These are phyloP conservation scores for Zele albiditarsus DNA, from an alignment of 2,888 invertebrate species.

Conservation along the genomic window DNA sequence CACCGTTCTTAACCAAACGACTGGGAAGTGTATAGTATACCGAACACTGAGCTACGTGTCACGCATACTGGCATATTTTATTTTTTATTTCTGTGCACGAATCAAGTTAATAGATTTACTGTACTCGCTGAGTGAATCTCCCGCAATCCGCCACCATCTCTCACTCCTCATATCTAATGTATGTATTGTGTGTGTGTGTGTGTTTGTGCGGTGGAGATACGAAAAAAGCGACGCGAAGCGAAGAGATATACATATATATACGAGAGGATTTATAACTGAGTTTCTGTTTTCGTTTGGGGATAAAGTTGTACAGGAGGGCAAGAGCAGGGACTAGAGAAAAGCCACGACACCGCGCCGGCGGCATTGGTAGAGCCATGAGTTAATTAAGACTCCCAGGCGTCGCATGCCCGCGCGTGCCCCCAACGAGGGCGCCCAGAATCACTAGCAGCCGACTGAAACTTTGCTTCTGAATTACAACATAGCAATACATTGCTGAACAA, in stretches of 20 bases:
- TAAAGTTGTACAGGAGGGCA: conserved; percentile 30
- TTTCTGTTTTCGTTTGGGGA: conserved; percentile 38
- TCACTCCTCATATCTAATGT: neutral
- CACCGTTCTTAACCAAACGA: neutral
- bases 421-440: conserved; percentile 12
- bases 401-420: conserved; percentile 5
- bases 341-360: conserved; percentile 30
- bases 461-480: conserved; percentile 10
- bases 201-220: conserved; percentile 38
- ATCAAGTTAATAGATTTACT: conserved; percentile 39
- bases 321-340: conserved; percentile 11
- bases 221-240: conserved; percentile 42
- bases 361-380: conserved; percentile 18
- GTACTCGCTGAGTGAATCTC: conserved; percentile 27
- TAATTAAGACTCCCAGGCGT: conserved; percentile 37
- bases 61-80: conserved; percentile 33
- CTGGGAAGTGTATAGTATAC: neutral
- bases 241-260: conserved; percentile 39
- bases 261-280: conserved; percentile 51
- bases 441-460: conserved; percentile 21
- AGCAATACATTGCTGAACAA: conserved; percentile 1
- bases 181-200: neutral
- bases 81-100: conserved; percentile 11
- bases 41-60: conserved; percentile 26
- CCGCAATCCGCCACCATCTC: conserved; percentile 5